Evolutionary conservation across 2,888 invertebrate genomes (phyloP).

Genomic region (Andrena marginata): DNA sequence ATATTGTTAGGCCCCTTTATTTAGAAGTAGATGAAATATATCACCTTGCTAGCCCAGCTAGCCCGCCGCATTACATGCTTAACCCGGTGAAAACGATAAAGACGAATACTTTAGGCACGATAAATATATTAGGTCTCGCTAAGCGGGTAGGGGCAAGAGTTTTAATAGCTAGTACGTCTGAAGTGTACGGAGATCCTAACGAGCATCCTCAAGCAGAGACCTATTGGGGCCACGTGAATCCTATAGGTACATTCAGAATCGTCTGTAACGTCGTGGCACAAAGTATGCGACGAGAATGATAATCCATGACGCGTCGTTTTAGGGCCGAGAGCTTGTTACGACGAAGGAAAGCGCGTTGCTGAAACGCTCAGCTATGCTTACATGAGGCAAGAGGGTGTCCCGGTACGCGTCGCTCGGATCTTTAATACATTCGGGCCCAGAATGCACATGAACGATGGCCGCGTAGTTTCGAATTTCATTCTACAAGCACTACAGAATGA

Average conservation of each 20-base stretch:
- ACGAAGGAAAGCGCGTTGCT: slow-evolving; percentile 99
- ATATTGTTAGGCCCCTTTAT: slow-evolving; percentile 98
- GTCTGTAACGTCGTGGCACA: neutral
- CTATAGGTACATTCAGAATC: slow-evolving; percentile 89
- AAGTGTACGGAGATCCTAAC: slow-evolving; percentile 99
- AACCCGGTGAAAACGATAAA: slow-evolving; percentile 99
- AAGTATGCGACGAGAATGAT: neutral
- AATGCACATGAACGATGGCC: slow-evolving; percentile 99
- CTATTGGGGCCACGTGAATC: slow-evolving; percentile 99
- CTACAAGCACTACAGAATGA: slow-evolving; percentile 97
- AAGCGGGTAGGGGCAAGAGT: slow-evolving; percentile 96
- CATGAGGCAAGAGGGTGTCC: slow-evolving; percentile 97
- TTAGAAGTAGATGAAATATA: slow-evolving; percentile 99
- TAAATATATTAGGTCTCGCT: slow-evolving; percentile 97
- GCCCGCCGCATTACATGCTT: slow-evolving; percentile 99
- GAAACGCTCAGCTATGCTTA: slow-evolving; percentile 99
- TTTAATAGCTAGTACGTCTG: slow-evolving; percentile 98
- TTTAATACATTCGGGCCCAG: slow-evolving; percentile 99
- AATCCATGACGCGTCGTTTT: slow-evolving; percentile 11
- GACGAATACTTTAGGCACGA: slow-evolving; percentile 98
- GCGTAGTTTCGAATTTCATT: slow-evolving; percentile 99
- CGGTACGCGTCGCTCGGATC: slow-evolving; percentile 98
- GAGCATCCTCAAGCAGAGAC: slow-evolving; percentile 99
- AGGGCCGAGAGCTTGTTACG: slow-evolving; percentile 98
- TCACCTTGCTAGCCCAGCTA: slow-evolving; percentile 99